phyloP scores from a whole-genome alignment of 2,888 invertebrate genomes.

The Epinotia brunnichana region DNA sequence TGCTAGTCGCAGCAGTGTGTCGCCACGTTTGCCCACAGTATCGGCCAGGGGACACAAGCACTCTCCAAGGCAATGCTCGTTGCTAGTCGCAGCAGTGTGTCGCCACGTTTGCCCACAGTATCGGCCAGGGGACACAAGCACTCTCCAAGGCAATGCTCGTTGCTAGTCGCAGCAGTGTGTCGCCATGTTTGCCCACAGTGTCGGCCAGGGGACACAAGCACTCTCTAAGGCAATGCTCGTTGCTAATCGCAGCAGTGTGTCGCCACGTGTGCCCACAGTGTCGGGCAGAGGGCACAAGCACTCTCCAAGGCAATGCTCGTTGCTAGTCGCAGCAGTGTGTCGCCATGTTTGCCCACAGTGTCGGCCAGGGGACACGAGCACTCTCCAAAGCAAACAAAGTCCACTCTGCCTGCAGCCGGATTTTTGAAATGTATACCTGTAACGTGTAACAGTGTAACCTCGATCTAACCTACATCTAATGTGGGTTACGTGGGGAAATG shows the following conservation, averaged over 20 bases:
- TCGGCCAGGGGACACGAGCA: constrained; percentile 55
- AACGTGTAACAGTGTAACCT: too few relatives aligned
- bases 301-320: not conserved
- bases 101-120: too few relatives aligned
- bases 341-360: constrained; percentile 53
- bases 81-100: too few relatives aligned
- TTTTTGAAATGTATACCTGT: constrained; percentile 37
- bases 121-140: too few relatives aligned
- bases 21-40: too few relatives aligned
- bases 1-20: too few relatives aligned
- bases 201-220: too few relatives aligned
- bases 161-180: too few relatives aligned
- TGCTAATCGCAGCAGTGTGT: constrained; percentile 43
- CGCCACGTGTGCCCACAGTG: constrained; percentile 53
- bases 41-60: too few relatives aligned
- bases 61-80: too few relatives aligned
- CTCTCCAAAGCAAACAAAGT: constrained; percentile 56
- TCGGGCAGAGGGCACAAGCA: constrained; percentile 54
- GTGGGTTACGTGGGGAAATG: not conserved
- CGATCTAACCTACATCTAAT: constrained; percentile 20
- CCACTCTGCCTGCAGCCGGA: constrained; percentile 32
- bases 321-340: constrained; percentile 43
- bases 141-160: too few relatives aligned
- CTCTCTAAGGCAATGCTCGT: not conserved
- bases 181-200: too few relatives aligned